These are phyloP conservation scores for Ramazzottius varieornatus DNA, from an alignment of 2,888 invertebrate species.

Conservation along the genomic window DNA sequence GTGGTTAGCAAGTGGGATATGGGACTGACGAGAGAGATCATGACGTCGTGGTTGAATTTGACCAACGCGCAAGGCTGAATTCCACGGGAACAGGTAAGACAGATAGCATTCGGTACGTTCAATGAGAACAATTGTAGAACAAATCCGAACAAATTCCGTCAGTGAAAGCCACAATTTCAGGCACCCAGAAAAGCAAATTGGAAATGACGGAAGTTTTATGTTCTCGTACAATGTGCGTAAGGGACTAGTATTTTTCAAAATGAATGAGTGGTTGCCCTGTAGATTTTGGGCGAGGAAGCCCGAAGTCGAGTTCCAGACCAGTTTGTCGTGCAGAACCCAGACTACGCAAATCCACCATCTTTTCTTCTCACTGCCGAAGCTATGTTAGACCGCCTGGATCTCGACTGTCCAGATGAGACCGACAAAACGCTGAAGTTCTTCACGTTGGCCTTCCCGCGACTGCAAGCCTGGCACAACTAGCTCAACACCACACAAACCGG, in stretches of 20 bases:
- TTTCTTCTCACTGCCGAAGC: slow-evolving; percentile 51
- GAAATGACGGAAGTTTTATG: no score
- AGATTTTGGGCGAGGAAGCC: slow-evolving; percentile 52
- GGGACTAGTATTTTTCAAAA: no score
- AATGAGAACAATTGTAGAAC: no score
- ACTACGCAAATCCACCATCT: slow-evolving; percentile 90
- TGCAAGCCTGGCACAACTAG: slow-evolving; percentile 82
- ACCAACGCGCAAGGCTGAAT: slow-evolving; percentile 98
- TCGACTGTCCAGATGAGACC: slow-evolving; percentile 24
- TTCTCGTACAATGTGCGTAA: no score
- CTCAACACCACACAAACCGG: slow-evolving; percentile 62
- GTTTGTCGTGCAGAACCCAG: slow-evolving; percentile 74
- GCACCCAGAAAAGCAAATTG: no score
- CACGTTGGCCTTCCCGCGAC: slow-evolving; percentile 26
- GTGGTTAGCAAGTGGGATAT: slow-evolving; percentile 36
- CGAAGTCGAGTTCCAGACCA: slow-evolving; percentile 72
- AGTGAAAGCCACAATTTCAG: no score
- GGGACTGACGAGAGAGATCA: slow-evolving; percentile 54
- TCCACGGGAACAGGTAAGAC: slow-evolving; percentile 67
- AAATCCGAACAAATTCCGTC: no score
- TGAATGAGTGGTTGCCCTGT: no score
- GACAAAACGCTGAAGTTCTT: slow-evolving; percentile 31
- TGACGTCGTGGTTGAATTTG: slow-evolving; percentile 86
- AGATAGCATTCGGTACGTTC: no score
- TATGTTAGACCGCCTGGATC: slow-evolving; percentile 20